Conservation (phyloP, 2,113 vertebrate species). For the Oenanthe oenanthe region DNA sequence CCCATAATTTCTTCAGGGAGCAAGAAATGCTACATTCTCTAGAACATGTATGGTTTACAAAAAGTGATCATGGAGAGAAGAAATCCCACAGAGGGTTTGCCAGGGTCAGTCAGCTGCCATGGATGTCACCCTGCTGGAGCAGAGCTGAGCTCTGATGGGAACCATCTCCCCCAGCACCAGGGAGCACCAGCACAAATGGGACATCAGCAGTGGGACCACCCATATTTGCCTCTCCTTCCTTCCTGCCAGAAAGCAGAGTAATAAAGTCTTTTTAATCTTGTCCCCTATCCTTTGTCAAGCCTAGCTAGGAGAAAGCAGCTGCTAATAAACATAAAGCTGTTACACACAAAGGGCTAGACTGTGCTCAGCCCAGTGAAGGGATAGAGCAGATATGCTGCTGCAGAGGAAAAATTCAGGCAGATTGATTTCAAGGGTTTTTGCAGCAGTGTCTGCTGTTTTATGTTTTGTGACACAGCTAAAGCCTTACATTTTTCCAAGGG, state of each 20-base stretch:
- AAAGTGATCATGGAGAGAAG: background rate
- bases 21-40: background rate
- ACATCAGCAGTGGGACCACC: background rate
- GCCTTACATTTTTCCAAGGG: background rate
- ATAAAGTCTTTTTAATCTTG: background rate
- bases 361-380: background rate
- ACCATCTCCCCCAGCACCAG: background rate
- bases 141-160: background rate
- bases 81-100: background rate
- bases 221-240: background rate
- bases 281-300: background rate
- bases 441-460: background rate
- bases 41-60: background rate
- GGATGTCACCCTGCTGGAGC: background rate
- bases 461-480: background rate
- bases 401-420: background rate
- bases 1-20: background rate
- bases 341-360: constrained; percentile 1
- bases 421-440: background rate
- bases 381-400: background rate
- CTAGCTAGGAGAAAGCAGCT: constrained; percentile 18
- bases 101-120: background rate
- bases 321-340: constrained; percentile 28
- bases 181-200: accelerated
- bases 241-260: background rate